Evolutionary conservation across 1,140 invertebrate species (phyloP).

Genomic region (Brachionus sp.): DNA sequence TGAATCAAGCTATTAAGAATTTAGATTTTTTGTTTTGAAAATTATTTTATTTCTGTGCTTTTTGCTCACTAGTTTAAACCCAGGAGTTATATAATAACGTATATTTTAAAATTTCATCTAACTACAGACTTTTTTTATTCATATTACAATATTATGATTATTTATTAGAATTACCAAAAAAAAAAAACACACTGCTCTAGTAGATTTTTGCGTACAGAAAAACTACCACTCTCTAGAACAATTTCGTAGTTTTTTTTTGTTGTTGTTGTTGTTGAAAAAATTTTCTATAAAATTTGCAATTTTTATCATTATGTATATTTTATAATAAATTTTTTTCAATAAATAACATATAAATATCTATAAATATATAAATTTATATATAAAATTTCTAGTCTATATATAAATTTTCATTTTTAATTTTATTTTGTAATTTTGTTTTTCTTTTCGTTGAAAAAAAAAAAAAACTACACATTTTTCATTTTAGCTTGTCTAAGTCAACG

Average conservation of each 20-base stretch:
- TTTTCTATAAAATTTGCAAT: not conserved
- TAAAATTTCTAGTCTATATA: not conserved
- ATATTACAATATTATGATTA: slow-evolving; percentile 38
- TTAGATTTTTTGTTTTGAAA: not conserved
- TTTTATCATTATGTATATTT: not conserved
- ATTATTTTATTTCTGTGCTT: not conserved
- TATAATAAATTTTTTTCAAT: not conserved
- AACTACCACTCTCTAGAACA: not conserved
- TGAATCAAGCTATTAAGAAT: not conserved
- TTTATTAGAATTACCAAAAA: slow-evolving; percentile 2
- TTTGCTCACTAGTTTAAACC: not conserved
- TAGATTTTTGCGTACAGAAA: not conserved
- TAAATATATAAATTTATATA: not conserved
- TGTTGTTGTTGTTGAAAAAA: not conserved
- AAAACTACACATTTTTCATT: too few species aligned
- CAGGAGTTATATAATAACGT: not conserved
- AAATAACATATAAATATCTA: not conserved
- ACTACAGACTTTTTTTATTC: not conserved
- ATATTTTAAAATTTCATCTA: not conserved
- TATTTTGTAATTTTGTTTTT: not conserved
- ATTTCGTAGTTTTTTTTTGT: not conserved
- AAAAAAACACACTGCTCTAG: not conserved
- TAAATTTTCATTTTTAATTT: not conserved
- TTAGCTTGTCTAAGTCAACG: not conserved
- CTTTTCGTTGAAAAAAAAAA: not conserved